These are phyloP conservation scores for Isoperla grammatica DNA, from an alignment of 2,888 invertebrate genomes.

Conservation along the genomic window DNA sequence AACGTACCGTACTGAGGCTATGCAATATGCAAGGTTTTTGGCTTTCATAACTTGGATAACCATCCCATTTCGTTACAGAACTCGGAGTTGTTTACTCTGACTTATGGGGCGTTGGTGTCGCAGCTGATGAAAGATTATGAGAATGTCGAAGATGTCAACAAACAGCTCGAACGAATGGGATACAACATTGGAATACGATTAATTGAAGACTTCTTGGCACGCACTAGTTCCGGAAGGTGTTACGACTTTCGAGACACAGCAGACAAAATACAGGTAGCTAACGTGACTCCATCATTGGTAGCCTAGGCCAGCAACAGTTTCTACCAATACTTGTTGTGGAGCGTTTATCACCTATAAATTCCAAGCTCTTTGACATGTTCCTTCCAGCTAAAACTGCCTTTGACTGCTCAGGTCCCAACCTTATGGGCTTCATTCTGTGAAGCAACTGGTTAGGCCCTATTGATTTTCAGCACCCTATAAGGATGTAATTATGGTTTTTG, in stretches of 20 bases:
- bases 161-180: conserved; percentile 90
- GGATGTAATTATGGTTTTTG: too few species aligned
- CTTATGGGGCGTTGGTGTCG: conserved; percentile 95
- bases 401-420: too few species aligned
- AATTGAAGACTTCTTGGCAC: conserved; percentile 95
- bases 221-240: conserved; percentile 84
- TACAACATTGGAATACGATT: conserved; percentile 97
- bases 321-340: conserved; percentile 2
- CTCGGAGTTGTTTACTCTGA: conserved; percentile 92
- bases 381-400: too few species aligned
- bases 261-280: conserved; percentile 85
- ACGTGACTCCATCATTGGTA: conserved; percentile 49
- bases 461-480: too few species aligned
- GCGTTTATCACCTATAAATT: too few species aligned
- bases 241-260: conserved; percentile 95
- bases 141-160: conserved; percentile 95
- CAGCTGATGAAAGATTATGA: conserved; percentile 96
- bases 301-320: not conserved
- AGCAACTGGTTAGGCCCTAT: too few species aligned
- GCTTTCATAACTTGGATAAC: too few species aligned
- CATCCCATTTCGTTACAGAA: conserved; percentile 71
- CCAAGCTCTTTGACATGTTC: too few species aligned
- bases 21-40: too few species aligned
- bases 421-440: too few species aligned
- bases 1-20: too few species aligned